phyloP scores from a whole-genome alignment of 35 echinoderm and acorn worm species.

The Holothuria glaberrima region DNA sequence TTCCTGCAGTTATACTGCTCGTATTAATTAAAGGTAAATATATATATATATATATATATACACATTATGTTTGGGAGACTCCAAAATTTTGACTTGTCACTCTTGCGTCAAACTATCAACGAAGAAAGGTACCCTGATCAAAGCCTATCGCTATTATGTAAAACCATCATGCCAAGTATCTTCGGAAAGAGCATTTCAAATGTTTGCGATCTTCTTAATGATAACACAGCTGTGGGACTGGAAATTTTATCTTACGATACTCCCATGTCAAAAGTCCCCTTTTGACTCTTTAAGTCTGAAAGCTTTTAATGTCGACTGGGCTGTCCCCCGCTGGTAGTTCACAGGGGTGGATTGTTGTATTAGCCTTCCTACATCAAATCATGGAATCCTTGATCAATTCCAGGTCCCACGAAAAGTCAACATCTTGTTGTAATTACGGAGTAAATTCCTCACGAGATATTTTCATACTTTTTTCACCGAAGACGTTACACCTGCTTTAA shows the following conservation, averaged over 20 bases:
- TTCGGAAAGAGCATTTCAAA: too few relatives aligned
- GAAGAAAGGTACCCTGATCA: too few relatives aligned
- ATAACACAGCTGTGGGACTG: conserved; percentile 34
- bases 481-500: conserved; percentile 16
- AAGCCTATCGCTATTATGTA: too few relatives aligned
- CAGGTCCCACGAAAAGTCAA: conserved; percentile 21
- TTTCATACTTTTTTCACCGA: neutral
- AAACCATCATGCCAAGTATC: too few relatives aligned
- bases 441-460: conserved; percentile 7
- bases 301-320: conserved; percentile 16
- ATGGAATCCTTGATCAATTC: neutral
- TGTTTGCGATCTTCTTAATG: neutral
- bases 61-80: too few relatives aligned
- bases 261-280: conserved; percentile 35
- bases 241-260: conserved; percentile 30
- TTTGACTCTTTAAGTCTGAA: conserved; percentile 15
- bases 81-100: too few relatives aligned
- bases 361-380: conserved; percentile 15
- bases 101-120: too few relatives aligned
- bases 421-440: conserved; percentile 48
- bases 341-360: conserved; percentile 32
- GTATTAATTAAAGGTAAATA: too few relatives aligned
- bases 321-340: conserved; percentile 6
- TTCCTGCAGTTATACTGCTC: too few relatives aligned
- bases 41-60: too few relatives aligned